Conservation (phyloP, 2,888 invertebrate species). For the Oscheius sp. region DNA sequence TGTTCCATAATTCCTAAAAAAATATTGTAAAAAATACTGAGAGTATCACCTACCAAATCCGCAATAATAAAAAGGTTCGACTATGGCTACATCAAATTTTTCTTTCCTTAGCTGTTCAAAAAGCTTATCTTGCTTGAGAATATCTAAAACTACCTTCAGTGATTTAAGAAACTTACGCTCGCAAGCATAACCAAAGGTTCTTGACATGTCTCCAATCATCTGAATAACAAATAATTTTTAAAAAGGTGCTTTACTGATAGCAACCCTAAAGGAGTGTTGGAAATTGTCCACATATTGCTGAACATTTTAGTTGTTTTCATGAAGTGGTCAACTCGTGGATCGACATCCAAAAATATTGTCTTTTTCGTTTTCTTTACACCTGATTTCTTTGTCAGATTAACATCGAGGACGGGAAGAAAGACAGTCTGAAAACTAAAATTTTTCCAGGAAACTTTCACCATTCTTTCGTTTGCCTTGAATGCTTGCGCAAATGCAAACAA, state of each 20-base stretch:
- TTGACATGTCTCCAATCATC: constrained; percentile 10
- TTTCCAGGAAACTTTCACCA: neutral
- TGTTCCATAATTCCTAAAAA: constrained; percentile 22
- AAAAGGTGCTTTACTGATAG: neutral
- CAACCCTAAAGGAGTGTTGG: neutral
- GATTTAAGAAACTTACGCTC: neutral
- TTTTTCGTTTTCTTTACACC: constrained; percentile 16
- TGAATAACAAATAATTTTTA: neutral
- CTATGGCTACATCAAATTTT: constrained; percentile 26
- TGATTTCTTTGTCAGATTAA: neutral
- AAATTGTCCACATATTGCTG: constrained; percentile 11
- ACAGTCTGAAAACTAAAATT: constrained; percentile 13
- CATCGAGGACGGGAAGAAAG: neutral
- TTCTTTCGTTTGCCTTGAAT: too few species aligned
- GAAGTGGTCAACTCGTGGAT: neutral
- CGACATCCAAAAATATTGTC: constrained; percentile 6
- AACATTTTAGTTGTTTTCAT: constrained; percentile 10
- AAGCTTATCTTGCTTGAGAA: constrained; percentile 13
- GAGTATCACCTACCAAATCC: neutral
- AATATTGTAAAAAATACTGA: neutral
- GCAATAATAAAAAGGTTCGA: constrained; percentile 28
- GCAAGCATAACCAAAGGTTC: neutral
- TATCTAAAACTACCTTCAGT: neutral
- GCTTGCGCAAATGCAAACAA: neutral
- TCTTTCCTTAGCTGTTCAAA: neutral